Percentiles rank a stretch among this genome's conserved stretches.
Evolutionary conservation across 2,113 vertebrate genomes (phyloP).

Genomic region (Neomonachus schauinslandi): DNA sequence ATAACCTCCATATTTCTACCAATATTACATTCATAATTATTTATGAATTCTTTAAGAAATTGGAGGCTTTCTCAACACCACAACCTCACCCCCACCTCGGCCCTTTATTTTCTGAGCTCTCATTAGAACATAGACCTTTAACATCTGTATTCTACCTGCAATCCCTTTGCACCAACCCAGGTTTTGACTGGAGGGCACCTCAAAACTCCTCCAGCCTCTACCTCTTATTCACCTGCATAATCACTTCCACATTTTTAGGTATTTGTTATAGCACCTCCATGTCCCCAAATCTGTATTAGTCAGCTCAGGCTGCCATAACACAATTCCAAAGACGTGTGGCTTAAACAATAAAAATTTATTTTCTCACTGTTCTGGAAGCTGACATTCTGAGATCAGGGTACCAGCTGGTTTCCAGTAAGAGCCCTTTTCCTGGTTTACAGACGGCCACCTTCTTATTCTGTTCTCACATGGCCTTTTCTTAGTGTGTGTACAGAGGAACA

Average conservation of each 20-base stretch:
- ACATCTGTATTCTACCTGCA: neutral
- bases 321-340: too few species aligned
- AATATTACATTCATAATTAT: neutral
- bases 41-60: neutral
- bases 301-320: neutral
- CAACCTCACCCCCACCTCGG: fast-evolving
- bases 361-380: neutral
- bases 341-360: neutral
- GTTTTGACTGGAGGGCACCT: neutral
- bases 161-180: neutral
- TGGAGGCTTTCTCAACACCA: neutral
- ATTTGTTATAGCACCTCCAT: neutral
- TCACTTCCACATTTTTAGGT: neutral
- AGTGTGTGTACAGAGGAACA: fast-evolving
- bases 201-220: neutral
- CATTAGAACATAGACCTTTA: neutral
- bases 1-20: neutral
- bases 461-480: neutral
- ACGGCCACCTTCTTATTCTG: neutral
- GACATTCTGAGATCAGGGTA: neutral
- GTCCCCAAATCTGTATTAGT: neutral
- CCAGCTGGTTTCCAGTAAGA: neutral
- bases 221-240: neutral
- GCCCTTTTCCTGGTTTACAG: too few species aligned
- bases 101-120: neutral